These are phyloP conservation scores for Oxycera nigricornis DNA, from an alignment of 2,888 invertebrate genomes.

Conservation along the genomic window DNA sequence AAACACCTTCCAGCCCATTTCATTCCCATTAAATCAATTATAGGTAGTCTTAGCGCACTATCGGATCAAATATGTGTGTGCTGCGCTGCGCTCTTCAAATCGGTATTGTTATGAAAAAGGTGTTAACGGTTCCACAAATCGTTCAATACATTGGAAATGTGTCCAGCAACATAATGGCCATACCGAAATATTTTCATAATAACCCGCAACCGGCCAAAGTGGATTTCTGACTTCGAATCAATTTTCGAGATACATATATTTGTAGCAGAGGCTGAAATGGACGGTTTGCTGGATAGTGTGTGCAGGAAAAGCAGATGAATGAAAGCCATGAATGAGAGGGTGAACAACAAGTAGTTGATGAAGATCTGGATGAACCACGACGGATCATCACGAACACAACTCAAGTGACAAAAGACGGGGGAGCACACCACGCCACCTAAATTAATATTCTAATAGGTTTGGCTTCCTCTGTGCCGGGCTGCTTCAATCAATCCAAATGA, in stretches of 20 bases:
- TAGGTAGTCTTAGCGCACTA: conserved; percentile 36
- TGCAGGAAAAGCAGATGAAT: background rate
- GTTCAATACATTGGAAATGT: conserved; percentile 18
- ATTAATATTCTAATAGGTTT: too few relatives aligned
- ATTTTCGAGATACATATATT: background rate
- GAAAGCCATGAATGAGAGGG: background rate
- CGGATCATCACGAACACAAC: background rate
- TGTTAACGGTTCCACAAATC: conserved; percentile 26
- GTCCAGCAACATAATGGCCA: conserved; percentile 16
- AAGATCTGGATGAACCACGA: background rate
- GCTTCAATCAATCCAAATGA: too few relatives aligned
- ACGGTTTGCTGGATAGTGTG: background rate
- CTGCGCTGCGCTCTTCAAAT: background rate
- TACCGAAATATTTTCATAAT: conserved; percentile 34
- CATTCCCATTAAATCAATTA: conserved; percentile 46
- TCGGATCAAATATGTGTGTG: background rate
- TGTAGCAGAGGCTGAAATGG: background rate
- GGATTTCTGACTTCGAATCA: conserved; percentile 19
- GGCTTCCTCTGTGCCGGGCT: too few relatives aligned
- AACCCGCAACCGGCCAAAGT: conserved; percentile 11
- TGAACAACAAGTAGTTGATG: background rate
- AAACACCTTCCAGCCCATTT: background rate
- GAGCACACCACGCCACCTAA: too few relatives aligned
- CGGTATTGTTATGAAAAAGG: background rate
- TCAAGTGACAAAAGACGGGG: too few relatives aligned